phyloP scores from a whole-genome alignment of 2,888 invertebrate species.

The Nasonia oneida region DNA sequence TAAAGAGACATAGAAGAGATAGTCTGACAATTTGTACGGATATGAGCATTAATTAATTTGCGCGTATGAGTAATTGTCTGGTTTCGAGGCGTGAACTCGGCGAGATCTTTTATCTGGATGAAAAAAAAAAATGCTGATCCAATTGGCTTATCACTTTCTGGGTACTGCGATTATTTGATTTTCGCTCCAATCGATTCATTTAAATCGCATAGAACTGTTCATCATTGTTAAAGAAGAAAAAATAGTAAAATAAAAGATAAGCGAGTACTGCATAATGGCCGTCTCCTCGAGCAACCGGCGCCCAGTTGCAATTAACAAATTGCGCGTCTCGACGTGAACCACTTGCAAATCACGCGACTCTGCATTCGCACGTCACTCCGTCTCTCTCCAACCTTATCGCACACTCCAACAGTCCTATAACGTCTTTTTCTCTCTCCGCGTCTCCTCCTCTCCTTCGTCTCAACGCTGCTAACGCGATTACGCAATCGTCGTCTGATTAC shows the following conservation, averaged over 20 bases:
- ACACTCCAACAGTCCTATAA: neutral
- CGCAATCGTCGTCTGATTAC: conserved; percentile 44
- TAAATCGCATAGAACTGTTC: too few relatives aligned
- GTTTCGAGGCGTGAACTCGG: neutral
- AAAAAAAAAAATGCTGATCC: conserved; percentile 4
- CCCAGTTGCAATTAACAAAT: neutral
- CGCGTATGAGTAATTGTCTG: neutral
- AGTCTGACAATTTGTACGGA: too few relatives aligned
- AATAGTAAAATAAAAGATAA: too few relatives aligned
- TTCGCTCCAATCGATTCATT: neutral
- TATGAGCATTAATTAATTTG: too few relatives aligned
- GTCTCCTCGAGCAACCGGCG: neutral
- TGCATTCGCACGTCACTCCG: neutral
- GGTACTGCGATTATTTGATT: neutral
- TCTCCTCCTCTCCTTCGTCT: neutral
- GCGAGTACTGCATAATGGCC: too few relatives aligned
- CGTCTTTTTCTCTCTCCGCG: conserved; percentile 24
- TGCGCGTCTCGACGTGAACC: neutral
- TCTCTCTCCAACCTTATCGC: conserved; percentile 29
- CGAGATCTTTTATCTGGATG: neutral
- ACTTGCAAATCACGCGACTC: conserved; percentile 40
- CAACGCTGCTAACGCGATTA: neutral
- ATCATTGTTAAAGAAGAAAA: too few relatives aligned
- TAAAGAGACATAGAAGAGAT: too few relatives aligned
- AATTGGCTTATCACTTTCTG: neutral